Evolutionary conservation across 2,888 invertebrate species (phyloP).

Genomic region (Hydraecia micacea): DNA sequence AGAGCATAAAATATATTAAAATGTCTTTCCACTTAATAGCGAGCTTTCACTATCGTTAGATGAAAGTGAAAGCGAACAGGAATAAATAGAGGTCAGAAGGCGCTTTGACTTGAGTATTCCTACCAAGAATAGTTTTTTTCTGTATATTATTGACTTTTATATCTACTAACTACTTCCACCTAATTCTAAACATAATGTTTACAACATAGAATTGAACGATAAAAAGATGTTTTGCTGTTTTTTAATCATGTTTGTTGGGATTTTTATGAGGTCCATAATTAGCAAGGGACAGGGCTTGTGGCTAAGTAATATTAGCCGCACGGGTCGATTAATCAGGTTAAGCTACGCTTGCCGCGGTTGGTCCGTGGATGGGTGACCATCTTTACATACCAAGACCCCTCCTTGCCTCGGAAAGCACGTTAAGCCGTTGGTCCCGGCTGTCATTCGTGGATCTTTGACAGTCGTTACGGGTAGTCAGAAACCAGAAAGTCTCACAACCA

Average conservation of each 20-base stretch:
- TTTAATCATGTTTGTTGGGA: not conserved
- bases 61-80: conserved; percentile 28
- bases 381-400: too few species aligned
- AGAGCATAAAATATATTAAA: not conserved
- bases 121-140: not conserved
- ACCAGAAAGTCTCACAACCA: too few species aligned
- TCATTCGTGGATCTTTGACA: too few species aligned
- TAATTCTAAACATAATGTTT: not conserved
- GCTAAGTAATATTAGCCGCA: too few species aligned
- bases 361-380: too few species aligned
- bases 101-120: not conserved
- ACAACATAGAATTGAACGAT: not conserved
- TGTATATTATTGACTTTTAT: not conserved
- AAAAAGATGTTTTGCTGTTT: not conserved
- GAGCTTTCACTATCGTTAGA: conserved; percentile 24
- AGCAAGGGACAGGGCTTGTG: too few species aligned
- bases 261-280: not conserved
- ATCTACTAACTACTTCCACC: not conserved
- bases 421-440: too few species aligned
- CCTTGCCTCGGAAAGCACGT: too few species aligned
- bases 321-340: too few species aligned
- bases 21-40: not conserved
- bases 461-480: too few species aligned
- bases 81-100: not conserved
- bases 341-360: too few species aligned